Evolutionary conservation across 1,140 invertebrate genomes (phyloP), one percentile per base, ranked within the genome.

Genomic region (Pseudomyrmex sp.): DNA sequence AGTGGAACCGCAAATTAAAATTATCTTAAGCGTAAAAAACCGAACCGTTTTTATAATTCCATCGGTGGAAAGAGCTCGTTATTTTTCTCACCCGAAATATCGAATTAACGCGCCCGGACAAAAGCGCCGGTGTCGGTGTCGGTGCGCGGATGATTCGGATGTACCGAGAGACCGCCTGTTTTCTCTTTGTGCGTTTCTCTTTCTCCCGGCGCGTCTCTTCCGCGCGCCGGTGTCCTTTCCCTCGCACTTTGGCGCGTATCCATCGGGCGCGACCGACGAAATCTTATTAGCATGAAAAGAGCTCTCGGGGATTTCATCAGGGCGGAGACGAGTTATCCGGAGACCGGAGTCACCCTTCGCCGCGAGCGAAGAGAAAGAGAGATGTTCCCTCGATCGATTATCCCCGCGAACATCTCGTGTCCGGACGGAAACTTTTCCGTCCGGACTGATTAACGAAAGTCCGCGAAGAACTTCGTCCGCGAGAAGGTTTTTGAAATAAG

Each of bases 241-340:
- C 54, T 56, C 82, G 62, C 62, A 46, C 63, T 84, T 69, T 69
- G 46, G 56, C 62, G 74, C 74, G 74, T 84, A 79, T 84, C 74
- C 74, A 50, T 61, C 69, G 74, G 82, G 18, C 82, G 73, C 82
- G 54, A 76, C 73, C 73, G 63, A 20, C 65, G 83, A 84, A 73
- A 86, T 86, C 85, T 86, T 86, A 86, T 86, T 86, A 86, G 85
- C 85, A 86, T 86, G 73, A 86, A 85, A 86, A 86, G 83, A 73
- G 85, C 83, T 85, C 83, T 85, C 69, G 63, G 74, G 85, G 82
- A 86, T 86, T 85, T 80, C 74, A 70, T 77, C 72, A 70, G 73
- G 58, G 59, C 74, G 72, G 35, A 35, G 35, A 84, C 75, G 75
- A 84, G 65, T 44, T 59, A 83, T 79, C 74, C 62, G 44, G 20